Base-by-base conservation (phyloP, 2,797 vertebrate species). In the Picus viridis region DNA sequence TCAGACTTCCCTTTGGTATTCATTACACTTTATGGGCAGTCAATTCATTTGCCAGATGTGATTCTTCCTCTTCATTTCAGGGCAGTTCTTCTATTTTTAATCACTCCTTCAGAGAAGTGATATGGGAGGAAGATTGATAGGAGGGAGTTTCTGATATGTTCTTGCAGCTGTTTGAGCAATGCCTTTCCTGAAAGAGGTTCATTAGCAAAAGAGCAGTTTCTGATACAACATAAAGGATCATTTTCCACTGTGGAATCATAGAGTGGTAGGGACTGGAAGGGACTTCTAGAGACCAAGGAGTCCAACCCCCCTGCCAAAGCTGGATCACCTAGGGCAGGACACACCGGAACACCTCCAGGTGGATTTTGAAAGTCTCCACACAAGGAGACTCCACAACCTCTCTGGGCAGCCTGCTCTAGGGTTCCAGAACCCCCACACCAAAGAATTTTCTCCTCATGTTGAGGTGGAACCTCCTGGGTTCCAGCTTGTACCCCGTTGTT, bases 31-130 rank as follows among this genome's bases (percentile, higher is more conserved):
- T 59, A 1, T 36, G 26, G 70, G 32, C 68, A 90, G 68, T 20
- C 91, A 87, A 80, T 89, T 94, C 4, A 65, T 86, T 65, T 87
- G 18, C n/a, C 24, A 72, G 14, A 67, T 91, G 87, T 92, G 29
- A 62, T 69, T 69, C 34, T 62, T 84, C n/a, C 24, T 72, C 9
- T 80, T 77, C 3, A 8, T 92, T 84, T 90, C 1, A 2, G 73
- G 34, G 15, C 26, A 74, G 18, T 68, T 88, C 58, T 91, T 93
- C 32, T 8, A 77, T 71, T 86, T 85, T 86, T 84, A 67, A 20
- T 88, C 57, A 79, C 88, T 88, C 54, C 23, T 65, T 76, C 45
- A 70, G 49, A 71, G 22, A 64, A 58, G 20, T 53, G 59, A 64
- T 91, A 41, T 62, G 56, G 43, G 29, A 86, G 65, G 29, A 34